Evolutionary conservation across 1,140 invertebrate genomes (phyloP).

Genomic region (Microplitis mediator): DNA sequence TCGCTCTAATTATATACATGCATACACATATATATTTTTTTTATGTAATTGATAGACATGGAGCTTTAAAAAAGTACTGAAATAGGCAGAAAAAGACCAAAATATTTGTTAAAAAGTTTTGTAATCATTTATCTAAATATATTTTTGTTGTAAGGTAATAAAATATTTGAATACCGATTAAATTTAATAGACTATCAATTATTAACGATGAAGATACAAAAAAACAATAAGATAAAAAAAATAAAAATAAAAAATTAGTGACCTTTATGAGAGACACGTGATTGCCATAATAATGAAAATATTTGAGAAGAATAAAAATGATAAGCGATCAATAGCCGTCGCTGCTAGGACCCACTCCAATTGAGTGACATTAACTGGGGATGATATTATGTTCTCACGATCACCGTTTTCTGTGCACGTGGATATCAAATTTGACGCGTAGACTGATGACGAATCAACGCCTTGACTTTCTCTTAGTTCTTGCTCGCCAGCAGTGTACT

Average conservation of each 20-base stretch:
- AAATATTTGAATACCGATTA: too few species aligned
- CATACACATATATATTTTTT: not conserved
- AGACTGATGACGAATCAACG: conserved; percentile 29
- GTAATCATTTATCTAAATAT: not conserved
- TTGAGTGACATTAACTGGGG: conserved; percentile 54
- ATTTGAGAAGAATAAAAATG: conserved; percentile 65
- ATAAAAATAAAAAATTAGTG: not conserved
- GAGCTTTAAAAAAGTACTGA: not conserved
- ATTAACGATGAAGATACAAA: not conserved
- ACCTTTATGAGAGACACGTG: conserved; percentile 46
- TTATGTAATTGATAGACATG: not conserved
- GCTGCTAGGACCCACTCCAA: conserved; percentile 70
- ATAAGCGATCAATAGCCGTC: conserved; percentile 67
- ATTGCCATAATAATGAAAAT: conserved; percentile 63
- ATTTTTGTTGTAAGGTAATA: not conserved
- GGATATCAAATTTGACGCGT: conserved; percentile 41
- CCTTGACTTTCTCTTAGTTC: conserved; percentile 57
- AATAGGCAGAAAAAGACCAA: not conserved
- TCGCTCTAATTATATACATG: too few species aligned
- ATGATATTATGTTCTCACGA: conserved; percentile 54
- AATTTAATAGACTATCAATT: not conserved
- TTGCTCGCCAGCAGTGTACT: conserved; percentile 48
- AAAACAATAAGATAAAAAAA: not conserved
- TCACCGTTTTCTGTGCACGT: conserved; percentile 51
- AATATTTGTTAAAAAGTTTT: not conserved